Conservation (phyloP, 2,888 invertebrate species). For the Bombylius major region DNA sequence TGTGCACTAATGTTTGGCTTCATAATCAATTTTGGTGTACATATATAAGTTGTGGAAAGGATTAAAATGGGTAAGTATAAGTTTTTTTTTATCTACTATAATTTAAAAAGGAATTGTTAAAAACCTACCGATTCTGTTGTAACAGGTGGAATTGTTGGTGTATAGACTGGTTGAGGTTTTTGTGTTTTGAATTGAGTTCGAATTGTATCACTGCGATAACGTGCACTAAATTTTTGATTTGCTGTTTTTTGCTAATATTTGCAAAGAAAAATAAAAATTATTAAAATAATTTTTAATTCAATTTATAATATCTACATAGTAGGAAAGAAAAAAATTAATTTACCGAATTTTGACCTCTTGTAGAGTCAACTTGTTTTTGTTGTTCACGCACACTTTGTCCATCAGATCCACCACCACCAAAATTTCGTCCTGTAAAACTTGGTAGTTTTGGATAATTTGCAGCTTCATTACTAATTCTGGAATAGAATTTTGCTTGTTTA, state of each 20-base stretch:
- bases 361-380: background rate
- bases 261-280: background rate
- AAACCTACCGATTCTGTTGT: conserved; percentile 21
- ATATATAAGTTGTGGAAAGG: no score
- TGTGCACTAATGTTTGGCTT: conserved; percentile 19
- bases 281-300: background rate
- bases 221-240: conserved; percentile 17
- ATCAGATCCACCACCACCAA: background rate
- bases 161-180: conserved; percentile 16
- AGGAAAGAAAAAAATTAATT: background rate
- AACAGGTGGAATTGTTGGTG: conserved; percentile 21
- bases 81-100: background rate
- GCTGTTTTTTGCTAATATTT: background rate
- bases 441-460: background rate
- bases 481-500: conserved; percentile 11
- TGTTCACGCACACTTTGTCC: background rate
- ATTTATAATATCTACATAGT: no score
- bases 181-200: conserved; percentile 12
- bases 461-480: conserved; percentile 9
- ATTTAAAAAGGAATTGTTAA: conserved; percentile 3
- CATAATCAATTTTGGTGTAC: conserved; percentile 4
- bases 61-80: no score
- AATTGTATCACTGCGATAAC: conserved; percentile 18
- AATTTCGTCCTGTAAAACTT: conserved; percentile 1
- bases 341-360: conserved; percentile 1